Evolutionary conservation across 2,797 vertebrate species (phyloP), one percentile per base, ranked within the genome.

Genomic region (Anguilla megastoma): DNA sequence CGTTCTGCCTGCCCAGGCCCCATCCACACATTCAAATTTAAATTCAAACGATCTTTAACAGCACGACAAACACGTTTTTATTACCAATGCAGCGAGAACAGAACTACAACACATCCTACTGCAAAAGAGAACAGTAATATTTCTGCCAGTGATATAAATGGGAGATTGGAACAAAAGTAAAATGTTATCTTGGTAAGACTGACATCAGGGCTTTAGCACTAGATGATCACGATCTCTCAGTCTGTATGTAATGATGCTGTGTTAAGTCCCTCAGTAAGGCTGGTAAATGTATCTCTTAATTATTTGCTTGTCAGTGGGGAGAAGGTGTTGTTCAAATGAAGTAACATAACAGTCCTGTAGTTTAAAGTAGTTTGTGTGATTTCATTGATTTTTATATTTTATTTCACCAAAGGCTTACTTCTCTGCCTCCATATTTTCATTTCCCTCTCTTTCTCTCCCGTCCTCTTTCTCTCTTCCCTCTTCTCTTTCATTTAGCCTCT

Each of bases 391-490:
- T 50, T 50, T 50, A 50, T 6, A 50, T 5, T 50, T 16, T 14
- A 14, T 14, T 14, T 12, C 54, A 56, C 54, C 54, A 1, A 50
- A 6, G 50, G 50, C 50, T 50, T 66, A 8, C 8, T 30, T 74
- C 80, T 56, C 50, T 63, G 30, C 4, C 58, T 66, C 52, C 69
- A n/a, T 14, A 18, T 79, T 71, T 50, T 12, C 76, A 71, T 33
- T 7, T 84, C 82, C n/a, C 8, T 83, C 30, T 88, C 69, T 84
- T 50, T 76, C 71, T 24, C 48, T 30, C 45, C 36, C 1, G 86
- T 3, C 21, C 88, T 90, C 88, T 69, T 89, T 88, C n/a, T n/a
- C 76, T 86, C 85, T 36, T 84, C 52, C 48, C 79, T 50, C 24
- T 14, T 27, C 21, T 12, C 24, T 10, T 7, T 84, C 82, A 21